phyloP scores from a whole-genome alignment of 2,797 vertebrate species.

The Hypotaenidia okinawae region DNA sequence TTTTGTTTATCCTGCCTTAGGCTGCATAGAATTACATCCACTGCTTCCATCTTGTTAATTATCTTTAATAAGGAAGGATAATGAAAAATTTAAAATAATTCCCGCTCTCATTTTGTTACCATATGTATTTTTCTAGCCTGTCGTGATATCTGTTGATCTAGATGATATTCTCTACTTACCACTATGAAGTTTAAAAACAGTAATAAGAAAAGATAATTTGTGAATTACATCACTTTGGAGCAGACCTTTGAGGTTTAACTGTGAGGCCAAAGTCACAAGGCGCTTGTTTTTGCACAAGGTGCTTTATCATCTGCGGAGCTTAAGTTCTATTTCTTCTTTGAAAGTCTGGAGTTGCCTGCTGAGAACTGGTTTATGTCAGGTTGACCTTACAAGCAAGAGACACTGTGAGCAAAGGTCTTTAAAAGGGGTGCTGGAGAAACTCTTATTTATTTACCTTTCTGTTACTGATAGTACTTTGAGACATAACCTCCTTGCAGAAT shows the following conservation, averaged over 20 bases:
- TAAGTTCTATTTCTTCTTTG: slow-evolving; percentile 16
- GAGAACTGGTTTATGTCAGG: slow-evolving; percentile 49
- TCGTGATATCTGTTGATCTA: neutral
- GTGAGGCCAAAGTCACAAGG: slow-evolving; percentile 1
- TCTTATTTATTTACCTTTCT: slow-evolving; percentile 3
- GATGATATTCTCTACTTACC: neutral
- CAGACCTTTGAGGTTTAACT: neutral
- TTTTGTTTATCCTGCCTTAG: neutral
- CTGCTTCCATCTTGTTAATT: neutral
- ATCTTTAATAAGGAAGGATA: neutral
- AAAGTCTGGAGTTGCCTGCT: slow-evolving; percentile 37
- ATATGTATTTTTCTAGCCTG: neutral
- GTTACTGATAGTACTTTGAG: neutral
- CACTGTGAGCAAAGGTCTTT: slow-evolving; percentile 35
- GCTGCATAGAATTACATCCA: neutral
- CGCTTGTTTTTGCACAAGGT: neutral
- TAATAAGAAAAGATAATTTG: neutral
- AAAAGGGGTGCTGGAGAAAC: slow-evolving; percentile 7
- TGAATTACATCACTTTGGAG: neutral
- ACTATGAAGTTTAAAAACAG: neutral
- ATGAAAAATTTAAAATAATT: neutral
- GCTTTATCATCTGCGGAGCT: slow-evolving; percentile 43
- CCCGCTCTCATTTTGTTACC: neutral
- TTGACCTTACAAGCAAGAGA: slow-evolving; percentile 38
- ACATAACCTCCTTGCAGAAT: neutral